Evolutionary conservation across 2,113 vertebrate species (phyloP).

Genomic region (Vimba vimba): DNA sequence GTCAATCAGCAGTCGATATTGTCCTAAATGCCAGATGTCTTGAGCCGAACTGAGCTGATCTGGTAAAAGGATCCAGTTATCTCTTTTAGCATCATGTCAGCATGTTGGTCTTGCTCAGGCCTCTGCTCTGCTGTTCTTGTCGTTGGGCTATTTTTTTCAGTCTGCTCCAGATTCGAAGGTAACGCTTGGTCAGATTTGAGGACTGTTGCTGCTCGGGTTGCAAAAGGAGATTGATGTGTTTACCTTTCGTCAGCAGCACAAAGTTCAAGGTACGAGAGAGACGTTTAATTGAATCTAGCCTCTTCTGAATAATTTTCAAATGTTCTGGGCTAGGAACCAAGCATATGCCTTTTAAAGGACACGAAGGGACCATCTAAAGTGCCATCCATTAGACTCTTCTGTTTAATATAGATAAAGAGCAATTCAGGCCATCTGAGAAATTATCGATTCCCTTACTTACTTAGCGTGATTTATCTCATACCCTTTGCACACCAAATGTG

Average conservation of each 20-base stretch:
- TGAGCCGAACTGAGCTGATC: background rate
- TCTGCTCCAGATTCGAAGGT: conserved; percentile 45
- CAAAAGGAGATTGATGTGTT: conserved; percentile 62
- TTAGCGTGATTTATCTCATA: conserved; percentile 55
- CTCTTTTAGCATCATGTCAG: conserved; percentile 35
- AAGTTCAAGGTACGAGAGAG: conserved; percentile 57
- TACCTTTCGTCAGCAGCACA: conserved; percentile 54
- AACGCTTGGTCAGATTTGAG: conserved; percentile 54
- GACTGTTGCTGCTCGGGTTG: conserved; percentile 54
- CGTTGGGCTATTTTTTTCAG: conserved; percentile 39
- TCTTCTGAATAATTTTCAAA: conserved; percentile 56
- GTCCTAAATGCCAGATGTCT: background rate
- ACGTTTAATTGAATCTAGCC: conserved; percentile 55
- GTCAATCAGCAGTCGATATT: background rate
- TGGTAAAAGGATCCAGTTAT: conserved; percentile 23
- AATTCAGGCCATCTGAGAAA: conserved; percentile 50
- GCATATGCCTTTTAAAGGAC: conserved; percentile 56
- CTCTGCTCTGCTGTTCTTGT: conserved; percentile 44
- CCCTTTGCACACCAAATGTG: conserved; percentile 48
- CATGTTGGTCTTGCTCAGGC: conserved; percentile 41
- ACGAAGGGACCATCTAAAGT: conserved; percentile 48
- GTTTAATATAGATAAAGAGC: conserved; percentile 59
- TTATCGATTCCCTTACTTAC: conserved; percentile 51
- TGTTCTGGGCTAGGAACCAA: conserved; percentile 46
- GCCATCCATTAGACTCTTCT: conserved; percentile 55